phyloP scores from a whole-genome alignment of 2,113 vertebrate genomes.

The Myocastor coypus region DNA sequence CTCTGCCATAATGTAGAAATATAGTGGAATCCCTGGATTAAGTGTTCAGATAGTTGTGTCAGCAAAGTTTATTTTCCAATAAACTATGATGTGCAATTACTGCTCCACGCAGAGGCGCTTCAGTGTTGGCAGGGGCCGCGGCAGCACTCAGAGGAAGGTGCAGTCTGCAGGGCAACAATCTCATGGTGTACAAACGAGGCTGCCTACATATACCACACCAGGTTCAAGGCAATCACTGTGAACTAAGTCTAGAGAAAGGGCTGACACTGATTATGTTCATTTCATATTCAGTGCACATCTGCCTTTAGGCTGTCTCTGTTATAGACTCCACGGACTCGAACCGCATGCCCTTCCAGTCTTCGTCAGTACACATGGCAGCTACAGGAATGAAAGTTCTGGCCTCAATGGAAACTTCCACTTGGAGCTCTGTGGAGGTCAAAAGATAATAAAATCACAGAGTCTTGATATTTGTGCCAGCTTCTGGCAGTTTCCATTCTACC shows the following conservation, averaged over 20 bases:
- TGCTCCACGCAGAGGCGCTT: neutral
- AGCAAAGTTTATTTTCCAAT: neutral
- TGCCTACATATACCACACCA: neutral
- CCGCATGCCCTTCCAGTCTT: neutral
- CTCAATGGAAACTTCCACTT: neutral
- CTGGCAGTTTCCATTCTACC: neutral
- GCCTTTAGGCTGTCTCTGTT: conserved; percentile 49
- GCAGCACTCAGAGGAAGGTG: conserved; percentile 45
- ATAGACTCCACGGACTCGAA: neutral
- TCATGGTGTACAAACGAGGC: neutral
- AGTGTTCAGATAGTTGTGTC: neutral
- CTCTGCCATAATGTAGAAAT: neutral
- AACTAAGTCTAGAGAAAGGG: neutral
- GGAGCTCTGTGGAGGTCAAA: neutral
- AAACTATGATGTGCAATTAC: neutral
- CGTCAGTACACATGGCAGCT: neutral
- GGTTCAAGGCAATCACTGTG: neutral
- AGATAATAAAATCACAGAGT: neutral
- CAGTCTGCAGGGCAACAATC: neutral
- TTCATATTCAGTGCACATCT: conserved; percentile 54
- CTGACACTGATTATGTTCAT: conserved; percentile 29
- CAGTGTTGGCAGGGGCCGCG: neutral
- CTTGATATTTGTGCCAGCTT: neutral
- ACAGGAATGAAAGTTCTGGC: neutral
- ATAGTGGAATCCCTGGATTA: neutral